Percentiles rank a stretch among this genome's conserved stretches.
Conservation (phyloP, 2,797 vertebrate genomes). For the Gallinago solitaria region DNA sequence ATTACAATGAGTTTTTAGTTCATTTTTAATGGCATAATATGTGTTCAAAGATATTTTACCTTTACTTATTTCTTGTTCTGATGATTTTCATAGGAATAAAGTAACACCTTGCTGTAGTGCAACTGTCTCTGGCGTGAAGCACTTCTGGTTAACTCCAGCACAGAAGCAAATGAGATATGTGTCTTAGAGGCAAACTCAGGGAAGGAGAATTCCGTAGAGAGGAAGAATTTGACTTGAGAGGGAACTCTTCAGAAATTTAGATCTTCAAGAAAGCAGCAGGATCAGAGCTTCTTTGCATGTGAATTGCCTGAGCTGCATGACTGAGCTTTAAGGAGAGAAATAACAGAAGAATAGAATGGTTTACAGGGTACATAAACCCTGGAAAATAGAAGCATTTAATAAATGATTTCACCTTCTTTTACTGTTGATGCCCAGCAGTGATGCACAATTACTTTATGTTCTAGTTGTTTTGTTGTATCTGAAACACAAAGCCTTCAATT, state of each 20-base stretch:
- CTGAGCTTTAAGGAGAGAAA: background rate
- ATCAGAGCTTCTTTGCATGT: background rate
- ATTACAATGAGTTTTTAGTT: background rate
- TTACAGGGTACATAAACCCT: background rate
- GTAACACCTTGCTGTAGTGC: background rate
- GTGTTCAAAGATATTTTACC: background rate
- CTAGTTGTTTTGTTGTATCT: background rate
- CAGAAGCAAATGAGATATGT: background rate
- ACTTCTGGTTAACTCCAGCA: background rate
- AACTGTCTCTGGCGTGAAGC: background rate
- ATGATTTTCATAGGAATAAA: background rate
- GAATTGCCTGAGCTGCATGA: background rate
- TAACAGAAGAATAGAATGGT: background rate
- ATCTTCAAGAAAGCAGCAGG: background rate
- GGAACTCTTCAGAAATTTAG: background rate
- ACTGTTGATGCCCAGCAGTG: background rate
- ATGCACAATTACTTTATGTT: background rate
- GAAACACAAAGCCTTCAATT: background rate
- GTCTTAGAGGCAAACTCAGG: background rate
- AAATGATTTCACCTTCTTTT: background rate
- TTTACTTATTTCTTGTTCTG: background rate
- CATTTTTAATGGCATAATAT: background rate
- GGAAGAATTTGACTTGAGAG: background rate
- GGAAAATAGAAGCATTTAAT: background rate
- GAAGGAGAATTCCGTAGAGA: background rate